Percentiles rank a stretch among this genome's conserved stretches.
These are phyloP conservation scores for Cyanoderma ruficeps DNA, from an alignment of 2,113 vertebrate species.

Conservation along the genomic window DNA sequence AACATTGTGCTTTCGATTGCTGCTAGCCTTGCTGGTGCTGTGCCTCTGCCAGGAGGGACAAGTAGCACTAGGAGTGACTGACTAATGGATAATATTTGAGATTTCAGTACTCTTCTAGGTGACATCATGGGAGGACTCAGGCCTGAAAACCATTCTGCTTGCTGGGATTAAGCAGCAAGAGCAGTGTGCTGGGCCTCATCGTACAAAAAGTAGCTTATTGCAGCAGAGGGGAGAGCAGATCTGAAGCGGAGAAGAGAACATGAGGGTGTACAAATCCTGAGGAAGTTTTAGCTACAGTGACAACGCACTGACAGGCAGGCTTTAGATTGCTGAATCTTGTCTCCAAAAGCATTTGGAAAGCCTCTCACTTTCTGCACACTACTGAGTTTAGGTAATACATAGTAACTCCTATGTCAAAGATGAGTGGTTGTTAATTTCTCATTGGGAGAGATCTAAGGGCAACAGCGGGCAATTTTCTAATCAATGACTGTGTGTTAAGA, in stretches of 20 bases:
- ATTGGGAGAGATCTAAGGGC: neutral
- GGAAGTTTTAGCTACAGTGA: neutral
- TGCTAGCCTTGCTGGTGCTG: neutral
- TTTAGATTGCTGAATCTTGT: neutral
- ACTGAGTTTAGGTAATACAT: neutral
- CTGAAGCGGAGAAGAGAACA: neutral
- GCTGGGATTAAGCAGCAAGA: neutral
- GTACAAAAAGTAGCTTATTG: neutral
- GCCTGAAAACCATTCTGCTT: neutral
- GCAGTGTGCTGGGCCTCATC: neutral
- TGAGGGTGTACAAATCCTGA: neutral
- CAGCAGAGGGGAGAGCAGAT: neutral
- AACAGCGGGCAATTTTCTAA: neutral
- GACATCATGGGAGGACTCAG: neutral
- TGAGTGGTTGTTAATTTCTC: neutral
- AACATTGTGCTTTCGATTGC: neutral
- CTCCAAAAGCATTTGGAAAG: neutral
- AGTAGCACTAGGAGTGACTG: neutral
- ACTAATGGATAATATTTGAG: neutral
- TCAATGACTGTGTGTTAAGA: neutral
- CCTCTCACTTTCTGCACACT: neutral
- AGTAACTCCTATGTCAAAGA: neutral
- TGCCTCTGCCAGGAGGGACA: neutral
- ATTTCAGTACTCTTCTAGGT: neutral
- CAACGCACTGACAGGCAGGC: rapidly evolving